These are phyloP conservation scores for Dione vanillae DNA, from an alignment of 2,888 invertebrate genomes.

Conservation along the genomic window DNA sequence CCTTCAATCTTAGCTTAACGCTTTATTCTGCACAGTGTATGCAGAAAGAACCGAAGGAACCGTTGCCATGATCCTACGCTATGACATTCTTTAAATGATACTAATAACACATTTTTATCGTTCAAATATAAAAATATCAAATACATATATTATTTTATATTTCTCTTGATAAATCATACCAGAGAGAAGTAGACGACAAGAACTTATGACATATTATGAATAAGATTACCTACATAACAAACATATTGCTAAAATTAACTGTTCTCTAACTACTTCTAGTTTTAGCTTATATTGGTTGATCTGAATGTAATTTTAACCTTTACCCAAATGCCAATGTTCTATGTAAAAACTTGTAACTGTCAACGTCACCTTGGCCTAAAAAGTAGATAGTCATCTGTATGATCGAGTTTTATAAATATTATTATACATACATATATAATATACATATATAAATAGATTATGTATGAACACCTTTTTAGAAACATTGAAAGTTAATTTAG, in stretches of 20 bases:
- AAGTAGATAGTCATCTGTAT: slow-evolving; percentile 9
- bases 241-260: background rate
- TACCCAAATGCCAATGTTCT: slow-evolving; percentile 32
- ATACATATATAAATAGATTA: background rate
- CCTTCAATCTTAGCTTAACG: too few relatives aligned
- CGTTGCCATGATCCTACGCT: too few relatives aligned
- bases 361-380: slow-evolving; percentile 30
- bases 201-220: too few relatives aligned
- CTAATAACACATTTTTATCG: too few relatives aligned
- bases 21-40: too few relatives aligned
- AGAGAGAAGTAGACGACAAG: too few relatives aligned
- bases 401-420: slow-evolving; percentile 20
- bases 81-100: too few relatives aligned
- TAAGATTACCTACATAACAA: too few relatives aligned
- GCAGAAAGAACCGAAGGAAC: too few relatives aligned
- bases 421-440: background rate
- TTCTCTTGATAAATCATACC: too few relatives aligned
- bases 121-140: too few relatives aligned
- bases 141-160: too few relatives aligned
- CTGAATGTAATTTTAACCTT: slow-evolving; percentile 38
- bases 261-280: background rate
- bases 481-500: background rate
- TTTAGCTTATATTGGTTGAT: slow-evolving; percentile 24
- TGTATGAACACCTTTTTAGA: background rate
- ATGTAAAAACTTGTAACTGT: slow-evolving; percentile 33